A percentile compares a stretch with the other conserved stretches of the same genome.
These are phyloP conservation scores for Nemurella pictetii DNA, from an alignment of 2,888 invertebrate genomes.

Conservation along the genomic window DNA sequence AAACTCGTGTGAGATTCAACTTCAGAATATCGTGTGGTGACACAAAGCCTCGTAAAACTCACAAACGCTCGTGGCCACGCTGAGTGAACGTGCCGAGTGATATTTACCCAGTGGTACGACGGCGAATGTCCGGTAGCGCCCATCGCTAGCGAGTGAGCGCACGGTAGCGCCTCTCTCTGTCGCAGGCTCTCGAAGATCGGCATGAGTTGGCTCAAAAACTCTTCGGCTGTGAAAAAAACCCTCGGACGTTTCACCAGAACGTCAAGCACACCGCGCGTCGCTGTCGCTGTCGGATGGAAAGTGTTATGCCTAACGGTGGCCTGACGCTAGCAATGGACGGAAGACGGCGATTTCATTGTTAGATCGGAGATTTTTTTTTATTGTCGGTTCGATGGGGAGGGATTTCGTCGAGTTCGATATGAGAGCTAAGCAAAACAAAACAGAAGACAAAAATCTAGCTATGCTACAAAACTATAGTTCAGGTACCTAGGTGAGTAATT, in stretches of 20 bases:
- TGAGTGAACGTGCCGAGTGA: neutral
- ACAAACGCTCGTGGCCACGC: neutral
- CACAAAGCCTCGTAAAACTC: neutral
- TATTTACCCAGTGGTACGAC: slow-evolving; percentile 73
- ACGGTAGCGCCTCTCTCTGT: slow-evolving; percentile 87
- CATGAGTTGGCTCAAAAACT: slow-evolving; percentile 93
- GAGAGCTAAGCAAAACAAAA: neutral
- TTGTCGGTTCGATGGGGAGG: neutral
- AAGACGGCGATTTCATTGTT: neutral
- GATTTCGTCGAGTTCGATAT: neutral
- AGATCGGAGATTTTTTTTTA: neutral
- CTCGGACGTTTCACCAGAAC: neutral
- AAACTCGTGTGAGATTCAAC: neutral
- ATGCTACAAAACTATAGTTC: neutral
- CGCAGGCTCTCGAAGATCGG: slow-evolving; percentile 93
- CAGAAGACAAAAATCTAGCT: neutral
- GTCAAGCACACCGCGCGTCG: neutral
- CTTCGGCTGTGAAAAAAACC: slow-evolving; percentile 70
- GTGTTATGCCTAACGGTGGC: neutral
- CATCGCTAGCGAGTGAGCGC: slow-evolving; percentile 89
- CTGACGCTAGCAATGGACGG: neutral
- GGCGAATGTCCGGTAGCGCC: slow-evolving; percentile 63
- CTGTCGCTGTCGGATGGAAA: too few species aligned
- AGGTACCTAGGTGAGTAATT: neutral
- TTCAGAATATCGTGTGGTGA: neutral